Percentiles rank a stretch among this genome's conserved stretches.
phyloP scores from a whole-genome alignment of 2,113 vertebrate species.

The Pachyramphus minor region DNA sequence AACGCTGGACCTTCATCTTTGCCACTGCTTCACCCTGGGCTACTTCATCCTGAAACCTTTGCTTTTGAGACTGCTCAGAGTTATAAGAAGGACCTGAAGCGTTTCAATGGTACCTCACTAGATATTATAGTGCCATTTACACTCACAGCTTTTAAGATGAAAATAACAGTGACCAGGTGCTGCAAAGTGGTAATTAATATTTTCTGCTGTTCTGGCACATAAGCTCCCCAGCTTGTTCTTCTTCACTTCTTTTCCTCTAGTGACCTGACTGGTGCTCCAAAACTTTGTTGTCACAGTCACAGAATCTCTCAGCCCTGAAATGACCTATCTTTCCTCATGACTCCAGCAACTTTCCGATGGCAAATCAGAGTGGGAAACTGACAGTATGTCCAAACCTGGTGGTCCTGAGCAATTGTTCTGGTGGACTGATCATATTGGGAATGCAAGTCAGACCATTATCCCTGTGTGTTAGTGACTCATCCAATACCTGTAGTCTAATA shows the following conservation, averaged over 20 bases:
- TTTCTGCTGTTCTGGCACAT: not conserved
- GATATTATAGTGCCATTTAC: fast-evolving
- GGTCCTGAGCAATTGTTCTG: not conserved
- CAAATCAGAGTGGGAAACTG: not conserved
- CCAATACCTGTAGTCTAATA: not conserved
- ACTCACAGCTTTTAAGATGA: not conserved
- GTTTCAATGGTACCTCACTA: not conserved
- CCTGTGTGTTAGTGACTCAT: not conserved
- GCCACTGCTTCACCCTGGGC: not conserved
- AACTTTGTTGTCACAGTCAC: not conserved
- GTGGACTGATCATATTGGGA: not conserved
- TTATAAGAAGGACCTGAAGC: not conserved
- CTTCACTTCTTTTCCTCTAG: not conserved
- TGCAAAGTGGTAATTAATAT: fast-evolving
- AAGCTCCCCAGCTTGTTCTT: not conserved
- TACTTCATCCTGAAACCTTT: not conserved
- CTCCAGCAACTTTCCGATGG: not conserved
- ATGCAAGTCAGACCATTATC: not conserved
- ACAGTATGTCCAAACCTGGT: not conserved
- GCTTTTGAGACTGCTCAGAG: not conserved
- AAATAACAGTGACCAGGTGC: not conserved
- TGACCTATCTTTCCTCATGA: not conserved
- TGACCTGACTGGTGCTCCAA: fast-evolving
- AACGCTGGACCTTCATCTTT: not conserved
- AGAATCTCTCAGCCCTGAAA: not conserved